Evolutionary conservation across 2,113 vertebrate species (phyloP), one percentile per base, ranked within the genome.

Genomic region (Muscicapa adusta): DNA sequence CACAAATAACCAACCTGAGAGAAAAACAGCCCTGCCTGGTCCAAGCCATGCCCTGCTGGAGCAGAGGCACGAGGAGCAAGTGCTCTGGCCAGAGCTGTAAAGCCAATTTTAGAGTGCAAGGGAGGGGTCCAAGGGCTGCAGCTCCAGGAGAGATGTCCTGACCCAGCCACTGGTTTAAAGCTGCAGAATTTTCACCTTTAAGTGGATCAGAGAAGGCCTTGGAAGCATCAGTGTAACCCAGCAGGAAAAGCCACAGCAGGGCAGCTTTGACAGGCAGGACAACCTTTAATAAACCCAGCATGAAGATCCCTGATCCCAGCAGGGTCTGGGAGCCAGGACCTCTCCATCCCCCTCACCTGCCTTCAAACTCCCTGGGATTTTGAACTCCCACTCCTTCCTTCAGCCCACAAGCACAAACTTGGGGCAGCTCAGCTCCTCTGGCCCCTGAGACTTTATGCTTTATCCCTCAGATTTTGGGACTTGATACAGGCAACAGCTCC

Each of bases 21-120:
- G 42, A 47, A 70, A 47, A 34, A 24, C 0, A 7, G 2, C 40
- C 53, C 40, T 88, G 23, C 45, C 26, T 10, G 14, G 10, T 8
- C 6, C 36, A 13, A 43, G 23, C 1, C 22, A 3, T 6, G 14
- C 8, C 23, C 50, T 0, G 0, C 10, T 36, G 20, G 42, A 43
- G 33, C 70, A 67, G 48, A 67, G 40, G 61, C 8, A 33, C 6
- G 4, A 47, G 40, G 22, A 72, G 11, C 20, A 81, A 33, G 36
- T 1, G 0, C 19, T 53, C n/a, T 12, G 43, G 13, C 14, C 50
- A 54, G 23, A 14, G 4, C 34, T n/a, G 8, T 1, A 67, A 81
- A 74, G 8, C 2, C 13, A 75, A 3, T n/a, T 61, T 61, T 6
- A 6, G 28, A 54, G 54, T 2, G 15, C 3, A n/a, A n/a, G 33